Conservation (phyloP, 2,113 vertebrate genomes). For the Smithornis capensis region DNA sequence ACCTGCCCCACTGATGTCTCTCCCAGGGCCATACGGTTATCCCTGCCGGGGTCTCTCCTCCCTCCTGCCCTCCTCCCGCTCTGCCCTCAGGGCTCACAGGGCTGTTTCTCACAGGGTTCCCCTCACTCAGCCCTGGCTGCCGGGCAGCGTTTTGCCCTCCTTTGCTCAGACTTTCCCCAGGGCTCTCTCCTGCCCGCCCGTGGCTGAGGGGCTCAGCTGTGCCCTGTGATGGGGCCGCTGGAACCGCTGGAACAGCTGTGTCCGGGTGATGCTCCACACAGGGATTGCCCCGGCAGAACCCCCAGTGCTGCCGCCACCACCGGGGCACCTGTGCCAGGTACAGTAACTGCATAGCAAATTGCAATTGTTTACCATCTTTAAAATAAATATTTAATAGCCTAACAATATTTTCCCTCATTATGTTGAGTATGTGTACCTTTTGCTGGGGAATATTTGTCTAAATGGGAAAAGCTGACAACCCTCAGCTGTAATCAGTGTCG, state of each 20-base stretch:
- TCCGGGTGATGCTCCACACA: accelerated
- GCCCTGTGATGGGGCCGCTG: not conserved
- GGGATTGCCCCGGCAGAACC: accelerated
- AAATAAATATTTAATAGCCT: not conserved
- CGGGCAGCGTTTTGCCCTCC: not conserved
- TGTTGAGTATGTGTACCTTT: accelerated
- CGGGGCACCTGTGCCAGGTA: accelerated
- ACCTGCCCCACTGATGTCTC: accelerated
- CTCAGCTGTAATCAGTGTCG: accelerated
- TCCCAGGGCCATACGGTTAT: accelerated
- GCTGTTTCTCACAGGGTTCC: not conserved
- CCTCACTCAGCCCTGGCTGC: not conserved
- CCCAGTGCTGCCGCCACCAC: accelerated
- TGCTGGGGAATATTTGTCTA: not conserved
- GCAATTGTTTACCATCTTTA: not conserved
- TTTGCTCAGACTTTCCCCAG: not conserved
- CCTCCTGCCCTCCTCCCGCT: not conserved
- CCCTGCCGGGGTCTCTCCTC: not conserved
- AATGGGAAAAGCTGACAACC: not conserved
- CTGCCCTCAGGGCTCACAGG: not conserved
- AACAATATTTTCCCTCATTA: not conserved
- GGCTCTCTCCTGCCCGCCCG: not conserved
- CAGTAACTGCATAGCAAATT: not conserved
- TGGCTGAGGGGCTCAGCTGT: not conserved
- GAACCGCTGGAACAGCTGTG: not conserved